Base-by-base conservation (phyloP, 1,140 invertebrate species). In the Drosophila lini region DNA sequence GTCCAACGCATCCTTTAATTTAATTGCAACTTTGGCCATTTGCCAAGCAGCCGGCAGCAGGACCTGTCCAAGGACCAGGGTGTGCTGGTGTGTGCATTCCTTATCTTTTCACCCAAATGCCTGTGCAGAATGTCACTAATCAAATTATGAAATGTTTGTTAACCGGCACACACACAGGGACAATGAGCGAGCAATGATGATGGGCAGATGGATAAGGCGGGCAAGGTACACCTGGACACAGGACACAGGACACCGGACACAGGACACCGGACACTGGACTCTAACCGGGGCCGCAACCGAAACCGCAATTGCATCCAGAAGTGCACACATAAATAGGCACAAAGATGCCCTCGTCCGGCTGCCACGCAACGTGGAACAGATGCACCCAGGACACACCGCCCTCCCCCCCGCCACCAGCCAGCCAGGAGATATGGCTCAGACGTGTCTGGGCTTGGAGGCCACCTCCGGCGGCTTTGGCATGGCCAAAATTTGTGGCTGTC, bases 81-180 rank as follows among this genome's bases (percentile, higher is more conserved):
- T 65, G 58, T 77, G 58, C 60, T 44, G 48, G 44, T 75, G 41
- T 82, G 68, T 63, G 61, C 62, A 63, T 67, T 68, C 74, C 76
- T 89, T 88, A 88, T 88, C 83, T 88, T 88, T 88, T 83, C 83
- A 53, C 73, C 64, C 74, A 88, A 88, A 88, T 89, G 83, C 84
- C 73, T 89, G 44, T 80, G 80, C 83, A 88, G 68, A 89, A 80
- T 83, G 78, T 74, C 85, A 79, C 84, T 89, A 88, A 88, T 88
- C 84, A 84, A 88, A 88, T 88, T 88, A 86, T 86, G 68, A 78
- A 71, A 81, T 75, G 79, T 80, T 77, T 82, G 81, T 81, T 78
- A 86, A 85, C 82, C 42, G 28, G 52, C 40, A 28, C 22, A 25
- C 44, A n/a, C 41, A 42, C 40, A 48, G 56, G 19, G 55, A 73